Base-by-base conservation (phyloP, 2,888 invertebrate genomes). In the Laspeyria flexula region DNA sequence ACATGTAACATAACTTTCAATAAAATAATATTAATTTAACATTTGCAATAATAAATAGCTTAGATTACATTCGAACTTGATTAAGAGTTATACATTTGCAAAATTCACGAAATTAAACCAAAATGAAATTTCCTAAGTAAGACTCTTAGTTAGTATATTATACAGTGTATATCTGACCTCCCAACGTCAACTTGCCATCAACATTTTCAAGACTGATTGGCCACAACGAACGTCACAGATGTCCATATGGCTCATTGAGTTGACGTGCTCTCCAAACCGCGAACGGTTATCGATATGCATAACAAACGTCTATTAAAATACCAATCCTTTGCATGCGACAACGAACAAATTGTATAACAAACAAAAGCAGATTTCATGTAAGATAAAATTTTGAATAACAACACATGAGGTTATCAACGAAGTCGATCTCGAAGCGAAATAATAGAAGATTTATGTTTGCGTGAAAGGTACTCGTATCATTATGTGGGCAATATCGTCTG, bases 231-330 rank as follows among this genome's bases (percentile, higher is more conserved):
- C 37, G 37, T 37, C 37, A 37, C 13, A 13, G 13, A 30, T 41
- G 41, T 18, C 41, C 30, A 21, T 10, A 42, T 33, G 42, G 42
- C 21, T 42, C 42, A 23, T 13, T 29, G 42, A 23, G 31, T 42
- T 42, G 21, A 31, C 33, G 33, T 23, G 42, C 23, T 21, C 21
- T 42, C 9, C 42, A 42, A 31, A 42, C 31, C 30, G 42, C 13
- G 40, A 41, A 42, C 42, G 31, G 33, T 21, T 13, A 42, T 42
- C 31, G 42, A 42, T 23, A 42, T 23, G 42, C 33, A 40, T 29
- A 27, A 10, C 29, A 15, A 3, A 16, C 11, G 23, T 12, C 42
- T 42, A 33, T 42, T 42, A 21, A 42, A 31, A 42, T 42, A 10
- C 21, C 29, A 42, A 9, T 13, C 23, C 16, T 31, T 23, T 33